Conservation (phyloP, 2,113 vertebrate species). For the Dissostichus mawsoni region DNA sequence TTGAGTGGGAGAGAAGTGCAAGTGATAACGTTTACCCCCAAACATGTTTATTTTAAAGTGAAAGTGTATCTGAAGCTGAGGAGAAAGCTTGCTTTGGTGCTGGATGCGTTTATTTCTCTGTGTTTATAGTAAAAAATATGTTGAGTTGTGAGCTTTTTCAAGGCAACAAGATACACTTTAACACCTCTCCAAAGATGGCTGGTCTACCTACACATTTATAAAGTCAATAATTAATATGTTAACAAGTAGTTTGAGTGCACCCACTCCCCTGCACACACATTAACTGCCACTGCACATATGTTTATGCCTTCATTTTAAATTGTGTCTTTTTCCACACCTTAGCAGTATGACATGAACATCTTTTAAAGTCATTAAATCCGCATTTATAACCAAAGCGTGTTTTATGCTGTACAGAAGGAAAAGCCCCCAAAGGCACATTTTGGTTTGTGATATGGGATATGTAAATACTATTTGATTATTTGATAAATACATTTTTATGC, state of each 20-base stretch:
- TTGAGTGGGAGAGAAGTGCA: constrained; percentile 15
- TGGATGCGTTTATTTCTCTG: not conserved
- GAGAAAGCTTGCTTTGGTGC: not conserved
- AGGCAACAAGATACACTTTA: not conserved
- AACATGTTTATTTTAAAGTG: not conserved
- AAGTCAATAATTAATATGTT: not conserved
- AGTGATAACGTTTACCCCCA: constrained; percentile 4
- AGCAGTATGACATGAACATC: not conserved
- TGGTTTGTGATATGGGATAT: no score
- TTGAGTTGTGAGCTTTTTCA: not conserved
- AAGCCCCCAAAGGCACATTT: no score
- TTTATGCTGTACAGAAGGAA: no score
- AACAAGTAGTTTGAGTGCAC: not conserved
- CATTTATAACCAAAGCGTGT: not conserved
- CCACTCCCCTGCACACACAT: constrained; percentile 1
- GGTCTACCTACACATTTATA: not conserved
- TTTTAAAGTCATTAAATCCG: not conserved
- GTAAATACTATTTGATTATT: no score
- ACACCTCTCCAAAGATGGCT: not conserved
- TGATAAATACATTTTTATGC: not conserved
- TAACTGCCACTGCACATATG: not conserved
- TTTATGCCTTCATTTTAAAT: no score
- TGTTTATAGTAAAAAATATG: not conserved
- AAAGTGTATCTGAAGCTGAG: not conserved
- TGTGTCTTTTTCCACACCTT: not conserved